phyloP scores from a whole-genome alignment of 1,140 invertebrate species.

The Papilio polytes region DNA sequence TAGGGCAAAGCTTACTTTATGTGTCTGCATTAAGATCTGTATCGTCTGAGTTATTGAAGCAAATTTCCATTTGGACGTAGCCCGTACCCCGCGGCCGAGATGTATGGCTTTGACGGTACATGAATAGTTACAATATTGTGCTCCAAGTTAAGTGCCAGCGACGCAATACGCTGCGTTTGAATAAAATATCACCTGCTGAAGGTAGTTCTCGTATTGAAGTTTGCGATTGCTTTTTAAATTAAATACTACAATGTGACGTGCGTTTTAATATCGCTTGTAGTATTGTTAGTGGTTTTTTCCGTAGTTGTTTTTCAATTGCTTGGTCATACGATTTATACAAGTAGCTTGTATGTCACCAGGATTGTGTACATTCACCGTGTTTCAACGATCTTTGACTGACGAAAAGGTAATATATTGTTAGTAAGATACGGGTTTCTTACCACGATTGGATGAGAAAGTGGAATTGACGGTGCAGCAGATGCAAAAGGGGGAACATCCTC shows the following conservation, averaged over 20 bases:
- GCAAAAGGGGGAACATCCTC: too few relatives aligned
- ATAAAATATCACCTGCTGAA: slow-evolving; percentile 22
- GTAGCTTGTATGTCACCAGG: background rate
- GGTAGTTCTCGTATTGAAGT: slow-evolving; percentile 7
- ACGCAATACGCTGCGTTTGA: slow-evolving; percentile 3
- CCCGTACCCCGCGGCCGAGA: background rate
- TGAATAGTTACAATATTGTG: slow-evolving; percentile 37
- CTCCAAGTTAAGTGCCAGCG: slow-evolving; percentile 16
- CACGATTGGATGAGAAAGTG: too few relatives aligned
- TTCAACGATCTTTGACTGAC: too few relatives aligned
- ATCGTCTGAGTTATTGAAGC: slow-evolving; percentile 37
- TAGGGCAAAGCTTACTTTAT: slow-evolving; percentile 8
- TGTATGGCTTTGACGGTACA: slow-evolving; percentile 31
- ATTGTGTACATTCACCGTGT: background rate
- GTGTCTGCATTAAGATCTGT: slow-evolving; percentile 33
- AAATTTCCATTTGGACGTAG: slow-evolving; percentile 36
- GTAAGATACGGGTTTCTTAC: too few relatives aligned
- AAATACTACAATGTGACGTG: background rate
- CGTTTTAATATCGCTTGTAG: background rate
- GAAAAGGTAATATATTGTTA: too few relatives aligned
- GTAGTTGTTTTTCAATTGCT: background rate
- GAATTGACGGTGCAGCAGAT: too few relatives aligned
- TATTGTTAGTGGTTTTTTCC: background rate
- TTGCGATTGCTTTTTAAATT: slow-evolving; percentile 21
- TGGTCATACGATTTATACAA: background rate